A percentile compares a stretch with the other conserved stretches of the same genome.
Conservation (phyloP, 1,140 invertebrate species). For the Apolygus lucorum region DNA sequence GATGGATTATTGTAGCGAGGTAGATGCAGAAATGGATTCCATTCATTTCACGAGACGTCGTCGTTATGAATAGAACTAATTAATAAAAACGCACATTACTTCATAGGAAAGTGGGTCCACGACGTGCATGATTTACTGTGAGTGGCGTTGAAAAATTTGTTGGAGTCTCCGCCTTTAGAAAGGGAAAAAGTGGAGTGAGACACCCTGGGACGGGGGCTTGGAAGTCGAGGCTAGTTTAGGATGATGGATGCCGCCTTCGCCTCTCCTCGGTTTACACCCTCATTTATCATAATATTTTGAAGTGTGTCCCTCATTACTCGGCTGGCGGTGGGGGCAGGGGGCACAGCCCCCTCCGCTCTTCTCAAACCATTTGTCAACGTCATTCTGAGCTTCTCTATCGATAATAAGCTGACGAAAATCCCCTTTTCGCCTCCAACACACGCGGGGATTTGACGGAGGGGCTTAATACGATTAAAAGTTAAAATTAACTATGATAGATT, state of each 20-base stretch:
- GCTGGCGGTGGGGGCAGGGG: not conserved
- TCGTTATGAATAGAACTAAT: too few species aligned
- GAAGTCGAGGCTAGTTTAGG: slow-evolving; percentile 9
- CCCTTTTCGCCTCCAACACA: slow-evolving; percentile 4
- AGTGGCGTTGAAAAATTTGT: not conserved
- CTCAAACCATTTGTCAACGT: slow-evolving; percentile 20
- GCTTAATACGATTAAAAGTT: slow-evolving; percentile 2
- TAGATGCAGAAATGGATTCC: too few species aligned
- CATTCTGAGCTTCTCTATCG: slow-evolving; percentile 13
- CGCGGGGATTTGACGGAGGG: not conserved
- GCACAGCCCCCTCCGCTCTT: not conserved
- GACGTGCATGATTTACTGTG: not conserved
- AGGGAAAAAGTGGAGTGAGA: not conserved
- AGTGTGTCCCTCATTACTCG: slow-evolving; percentile 17
- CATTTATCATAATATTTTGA: slow-evolving; percentile 22
- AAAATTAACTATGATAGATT: slow-evolving; percentile 7
- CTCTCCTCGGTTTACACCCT: slow-evolving; percentile 15
- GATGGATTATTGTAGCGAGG: too few species aligned
- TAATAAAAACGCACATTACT: too few species aligned
- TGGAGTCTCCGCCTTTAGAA: not conserved
- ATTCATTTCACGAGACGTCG: too few species aligned
- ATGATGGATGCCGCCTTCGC: slow-evolving; percentile 14
- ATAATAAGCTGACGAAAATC: slow-evolving; percentile 15
- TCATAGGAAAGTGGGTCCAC: too few species aligned
- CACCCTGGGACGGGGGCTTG: slow-evolving; percentile 3